Evolutionary conservation across 1,140 invertebrate species (phyloP).

Genomic region (Dysdera silvatica): DNA sequence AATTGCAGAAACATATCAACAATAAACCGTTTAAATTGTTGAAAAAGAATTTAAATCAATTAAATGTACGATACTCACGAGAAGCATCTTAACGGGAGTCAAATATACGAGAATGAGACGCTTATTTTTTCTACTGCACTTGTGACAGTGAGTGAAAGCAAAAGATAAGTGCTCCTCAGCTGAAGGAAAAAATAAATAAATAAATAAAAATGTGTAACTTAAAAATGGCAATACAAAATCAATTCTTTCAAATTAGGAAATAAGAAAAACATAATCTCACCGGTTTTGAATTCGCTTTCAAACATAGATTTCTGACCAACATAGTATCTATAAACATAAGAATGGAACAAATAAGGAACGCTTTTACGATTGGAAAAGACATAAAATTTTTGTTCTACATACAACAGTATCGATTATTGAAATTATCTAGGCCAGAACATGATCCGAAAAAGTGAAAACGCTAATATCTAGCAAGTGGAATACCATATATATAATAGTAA

Average conservation of each 20-base stretch:
- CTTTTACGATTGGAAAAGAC: neutral
- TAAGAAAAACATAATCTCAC: constrained; percentile 43
- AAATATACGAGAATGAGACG: constrained; percentile 89
- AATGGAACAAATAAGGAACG: neutral
- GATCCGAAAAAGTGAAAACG: too few species aligned
- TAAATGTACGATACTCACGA: constrained; percentile 47
- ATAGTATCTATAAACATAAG: constrained; percentile 59
- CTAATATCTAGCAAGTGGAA: too few species aligned
- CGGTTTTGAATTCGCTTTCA: constrained; percentile 85
- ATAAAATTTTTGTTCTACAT: neutral
- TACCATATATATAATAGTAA: too few species aligned
- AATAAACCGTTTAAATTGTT: too few species aligned
- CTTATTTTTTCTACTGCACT: constrained; percentile 76
- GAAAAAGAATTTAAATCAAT: neutral
- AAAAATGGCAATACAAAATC: neutral
- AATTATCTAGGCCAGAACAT: too few species aligned
- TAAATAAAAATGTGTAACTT: neutral
- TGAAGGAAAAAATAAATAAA: constrained; percentile 39
- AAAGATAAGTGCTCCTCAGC: constrained; percentile 87
- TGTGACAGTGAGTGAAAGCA: constrained; percentile 86
- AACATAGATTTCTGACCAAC: constrained; percentile 96
- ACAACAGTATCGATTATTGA: too few species aligned
- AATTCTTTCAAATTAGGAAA: neutral
- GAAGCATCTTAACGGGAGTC: constrained; percentile 92
- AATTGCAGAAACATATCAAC: too few species aligned